Evolutionary conservation across 2,113 vertebrate genomes (phyloP).

Genomic region (Dipodomys merriami): DNA sequence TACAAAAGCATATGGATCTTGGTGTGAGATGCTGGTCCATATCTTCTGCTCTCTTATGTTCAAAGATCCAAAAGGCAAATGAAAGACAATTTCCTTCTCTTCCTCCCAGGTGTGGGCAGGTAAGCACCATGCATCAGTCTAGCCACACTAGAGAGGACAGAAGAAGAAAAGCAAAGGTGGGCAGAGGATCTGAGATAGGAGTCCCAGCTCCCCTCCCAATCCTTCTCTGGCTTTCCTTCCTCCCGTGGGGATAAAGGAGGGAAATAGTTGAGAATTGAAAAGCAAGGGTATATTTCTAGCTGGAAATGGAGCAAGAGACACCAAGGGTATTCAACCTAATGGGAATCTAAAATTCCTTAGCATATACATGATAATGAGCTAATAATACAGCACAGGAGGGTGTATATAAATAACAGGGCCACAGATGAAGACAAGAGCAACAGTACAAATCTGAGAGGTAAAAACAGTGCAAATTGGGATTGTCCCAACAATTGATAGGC

Average conservation of each 20-base stretch:
- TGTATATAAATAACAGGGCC: neutral
- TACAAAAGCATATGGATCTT: neutral
- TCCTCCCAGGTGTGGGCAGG: neutral
- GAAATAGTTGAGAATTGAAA: neutral
- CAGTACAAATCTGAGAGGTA: neutral
- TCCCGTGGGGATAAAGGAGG: neutral
- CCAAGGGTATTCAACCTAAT: neutral
- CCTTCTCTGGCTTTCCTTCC: neutral
- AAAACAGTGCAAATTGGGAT: neutral
- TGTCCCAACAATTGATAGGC: neutral
- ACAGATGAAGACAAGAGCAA: neutral
- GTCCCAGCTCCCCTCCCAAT: no score
- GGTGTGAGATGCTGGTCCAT: accelerated
- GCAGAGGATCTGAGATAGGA: neutral
- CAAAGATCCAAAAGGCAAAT: neutral
- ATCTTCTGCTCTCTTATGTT: neutral
- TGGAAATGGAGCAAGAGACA: accelerated
- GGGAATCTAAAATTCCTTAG: neutral
- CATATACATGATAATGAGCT: neutral
- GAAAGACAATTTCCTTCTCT: neutral
- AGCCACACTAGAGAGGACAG: neutral
- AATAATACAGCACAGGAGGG: neutral
- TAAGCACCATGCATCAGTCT: neutral
- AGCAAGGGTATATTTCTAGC: neutral
- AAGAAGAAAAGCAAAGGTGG: no score